Evolutionary conservation across 2,888 invertebrate species (phyloP).

Genomic region (Hemithea aestivaria): DNA sequence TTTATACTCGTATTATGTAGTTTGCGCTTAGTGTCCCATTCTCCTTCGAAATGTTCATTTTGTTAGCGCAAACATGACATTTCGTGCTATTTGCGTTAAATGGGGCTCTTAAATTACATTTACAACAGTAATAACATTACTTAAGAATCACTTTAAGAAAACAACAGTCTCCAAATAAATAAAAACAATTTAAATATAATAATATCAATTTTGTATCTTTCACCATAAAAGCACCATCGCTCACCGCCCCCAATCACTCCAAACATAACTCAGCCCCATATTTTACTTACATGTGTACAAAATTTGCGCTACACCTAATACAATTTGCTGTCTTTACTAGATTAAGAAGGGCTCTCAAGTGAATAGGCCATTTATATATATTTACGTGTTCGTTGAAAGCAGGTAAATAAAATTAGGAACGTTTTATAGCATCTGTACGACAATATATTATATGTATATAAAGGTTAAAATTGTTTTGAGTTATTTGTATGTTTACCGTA

Average conservation of each 20-base stretch:
- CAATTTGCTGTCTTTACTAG: constrained; percentile 41
- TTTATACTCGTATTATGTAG: no score
- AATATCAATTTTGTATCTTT: no score
- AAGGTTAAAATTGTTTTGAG: neutral
- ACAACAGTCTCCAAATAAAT: no score
- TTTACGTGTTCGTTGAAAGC: constrained; percentile 29
- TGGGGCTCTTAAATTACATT: no score
- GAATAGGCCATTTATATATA: constrained; percentile 41
- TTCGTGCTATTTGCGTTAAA: no score
- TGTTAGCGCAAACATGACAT: no score
- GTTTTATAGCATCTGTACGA: constrained; percentile 3
- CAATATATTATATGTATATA: neutral
- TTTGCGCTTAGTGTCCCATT: no score
- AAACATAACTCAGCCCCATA: constrained; percentile 23
- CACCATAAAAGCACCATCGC: neutral
- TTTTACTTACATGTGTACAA: constrained; percentile 42
- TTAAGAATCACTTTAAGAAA: no score
- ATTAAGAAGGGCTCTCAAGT: constrained; percentile 38
- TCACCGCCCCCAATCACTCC: constrained; percentile 2
- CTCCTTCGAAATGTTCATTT: no score
- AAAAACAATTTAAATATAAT: no score
- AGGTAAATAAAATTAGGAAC: constrained; percentile 23
- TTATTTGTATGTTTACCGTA: constrained; percentile 2
- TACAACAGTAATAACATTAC: no score
- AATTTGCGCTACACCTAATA: constrained; percentile 39